phyloP scores from a whole-genome alignment of 2,113 vertebrate species.

The Ahaetulla prasina region DNA sequence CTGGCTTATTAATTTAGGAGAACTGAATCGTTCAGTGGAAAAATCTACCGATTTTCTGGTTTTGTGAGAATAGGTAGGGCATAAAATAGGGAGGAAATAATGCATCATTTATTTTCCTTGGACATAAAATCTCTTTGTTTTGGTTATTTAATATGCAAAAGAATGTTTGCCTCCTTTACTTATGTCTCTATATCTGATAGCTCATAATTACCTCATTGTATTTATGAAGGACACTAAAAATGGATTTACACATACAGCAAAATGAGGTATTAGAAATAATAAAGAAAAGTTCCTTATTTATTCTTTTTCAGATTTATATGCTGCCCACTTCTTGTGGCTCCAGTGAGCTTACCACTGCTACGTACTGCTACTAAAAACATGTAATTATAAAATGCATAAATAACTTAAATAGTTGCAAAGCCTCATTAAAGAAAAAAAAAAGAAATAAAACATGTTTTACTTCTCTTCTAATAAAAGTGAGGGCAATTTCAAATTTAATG shows the following conservation, averaged over 20 bases:
- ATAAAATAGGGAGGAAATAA: not conserved
- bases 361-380: not conserved
- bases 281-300: not conserved
- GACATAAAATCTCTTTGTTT: not conserved
- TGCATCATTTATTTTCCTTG: not conserved
- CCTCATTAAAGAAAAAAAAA: not conserved
- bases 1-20: not conserved
- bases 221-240: not conserved
- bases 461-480: not conserved
- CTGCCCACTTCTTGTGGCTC: not conserved
- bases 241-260: not conserved
- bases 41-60: not conserved
- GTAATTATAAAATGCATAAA: not conserved
- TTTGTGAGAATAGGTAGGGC: not conserved
- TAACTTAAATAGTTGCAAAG: not conserved
- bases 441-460: not conserved
- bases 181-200: not conserved
- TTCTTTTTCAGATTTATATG: not conserved
- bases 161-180: not conserved
- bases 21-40: not conserved
- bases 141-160: not conserved
- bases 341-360: not conserved
- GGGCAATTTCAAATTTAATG: not conserved
- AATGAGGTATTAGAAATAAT: not conserved
- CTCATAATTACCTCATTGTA: not conserved